Evolutionary conservation across 2,888 invertebrate species (phyloP), one percentile per base, ranked within the genome.

Genomic region (Polyommatus iphigenia): DNA sequence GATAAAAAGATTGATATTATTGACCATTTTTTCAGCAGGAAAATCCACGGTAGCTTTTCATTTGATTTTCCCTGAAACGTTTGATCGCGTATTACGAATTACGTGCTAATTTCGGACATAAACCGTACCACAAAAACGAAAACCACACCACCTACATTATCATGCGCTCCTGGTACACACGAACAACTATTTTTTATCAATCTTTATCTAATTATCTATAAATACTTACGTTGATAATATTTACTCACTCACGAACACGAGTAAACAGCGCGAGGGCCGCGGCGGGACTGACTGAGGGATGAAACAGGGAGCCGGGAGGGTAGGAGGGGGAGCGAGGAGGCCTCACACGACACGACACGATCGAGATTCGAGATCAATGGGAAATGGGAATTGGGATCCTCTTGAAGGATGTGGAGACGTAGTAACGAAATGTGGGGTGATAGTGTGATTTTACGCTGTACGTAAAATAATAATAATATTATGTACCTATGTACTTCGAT

Each of bases 341-440:
- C n/a, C 59, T 62, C 24, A 24, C 62, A 62, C 24, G 24, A 24
- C 10, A 36, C 72, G 72, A 72, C 72, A 72, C 72, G 72, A 41
- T 41, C 62, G 62, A 24, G 62, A 62, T 62, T 24, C 24, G n/a
- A n/a, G n/a, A 24, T 24, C 20, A 62, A 24, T 24, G 62, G n/a
- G n/a, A n/a, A n/a, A n/a, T n/a, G n/a, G n/a, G n/a, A n/a, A n/a
- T n/a, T n/a, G n/a, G 24, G 24, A 24, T 62, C 13, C 15, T 54
- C 15, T 54, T 54, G 1, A 36, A 5, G 36, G 41, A 7, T 41
- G 36, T 8, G 8, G 8, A 41, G 10, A 41, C 8, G 6, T 50
- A 50, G 50, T 50, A 50, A 15, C 50, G 15, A 50, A 50, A 50
- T 50, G 50, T 46, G 36, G 36, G 36, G 46, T 46, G 10, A 46